phyloP scores from a whole-genome alignment of 53 echinoderm and acorn worm species.

The Crossaster papposus region DNA sequence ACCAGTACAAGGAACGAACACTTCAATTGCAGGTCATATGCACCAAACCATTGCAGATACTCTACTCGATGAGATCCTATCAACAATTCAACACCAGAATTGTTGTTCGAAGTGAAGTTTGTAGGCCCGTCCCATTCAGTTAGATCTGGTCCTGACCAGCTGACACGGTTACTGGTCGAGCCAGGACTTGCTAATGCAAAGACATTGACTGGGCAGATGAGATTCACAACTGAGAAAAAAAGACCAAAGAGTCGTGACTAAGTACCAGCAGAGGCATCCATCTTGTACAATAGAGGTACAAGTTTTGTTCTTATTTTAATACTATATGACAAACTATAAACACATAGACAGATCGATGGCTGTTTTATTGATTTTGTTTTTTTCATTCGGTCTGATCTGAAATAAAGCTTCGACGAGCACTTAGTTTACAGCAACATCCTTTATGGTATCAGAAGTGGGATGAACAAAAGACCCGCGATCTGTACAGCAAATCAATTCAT shows the following conservation, averaged over 20 bases:
- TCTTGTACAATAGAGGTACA: too few relatives aligned
- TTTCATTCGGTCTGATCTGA: too few relatives aligned
- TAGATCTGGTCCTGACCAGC: constrained; percentile 20
- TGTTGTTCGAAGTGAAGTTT: not conserved
- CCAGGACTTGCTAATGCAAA: not conserved
- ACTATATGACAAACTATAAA: not conserved
- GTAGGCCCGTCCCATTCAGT: constrained; percentile 6
- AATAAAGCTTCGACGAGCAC: too few relatives aligned
- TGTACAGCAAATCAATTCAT: too few relatives aligned
- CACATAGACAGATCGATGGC: too few relatives aligned
- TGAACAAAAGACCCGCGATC: too few relatives aligned
- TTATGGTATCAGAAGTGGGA: too few relatives aligned
- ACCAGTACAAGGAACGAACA: not conserved
- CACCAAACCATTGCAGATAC: constrained; percentile 14
- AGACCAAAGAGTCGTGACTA: not conserved
- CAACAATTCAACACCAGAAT: not conserved
- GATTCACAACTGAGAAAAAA: not conserved
- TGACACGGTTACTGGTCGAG: not conserved
- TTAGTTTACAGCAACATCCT: too few relatives aligned
- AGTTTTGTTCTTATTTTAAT: too few relatives aligned
- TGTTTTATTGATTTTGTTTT: too few relatives aligned
- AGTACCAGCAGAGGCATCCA: too few relatives aligned
- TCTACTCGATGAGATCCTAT: constrained; percentile 8
- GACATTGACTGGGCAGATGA: constrained; percentile 23
- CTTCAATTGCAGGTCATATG: not conserved